A percentile compares a stretch with the other conserved stretches of the same genome.
These are phyloP conservation scores for Pseudoips prasinana DNA, from an alignment of 2,888 invertebrate species.

Conservation along the genomic window DNA sequence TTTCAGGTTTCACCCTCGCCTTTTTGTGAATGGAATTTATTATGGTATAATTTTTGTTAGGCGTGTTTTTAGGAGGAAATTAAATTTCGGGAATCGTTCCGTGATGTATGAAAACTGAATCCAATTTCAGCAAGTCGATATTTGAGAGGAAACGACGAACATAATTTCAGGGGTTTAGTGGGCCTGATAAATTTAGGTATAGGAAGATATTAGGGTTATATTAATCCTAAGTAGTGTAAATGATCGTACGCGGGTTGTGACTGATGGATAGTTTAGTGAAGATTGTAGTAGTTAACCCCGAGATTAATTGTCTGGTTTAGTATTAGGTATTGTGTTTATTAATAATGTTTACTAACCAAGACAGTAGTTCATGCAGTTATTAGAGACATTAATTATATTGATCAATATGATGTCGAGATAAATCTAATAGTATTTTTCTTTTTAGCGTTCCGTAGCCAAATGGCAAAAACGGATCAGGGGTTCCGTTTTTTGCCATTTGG, in stretches of 20 bases:
- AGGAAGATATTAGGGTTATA: conserved; percentile 4
- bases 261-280: conserved; percentile 19
- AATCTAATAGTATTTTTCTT: too few relatives aligned
- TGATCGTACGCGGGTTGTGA: conserved; percentile 10
- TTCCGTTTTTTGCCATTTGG: too few relatives aligned
- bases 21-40: conserved; percentile 37
- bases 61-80: conserved; percentile 24
- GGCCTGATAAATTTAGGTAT: conserved; percentile 18
- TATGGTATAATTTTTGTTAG: conserved; percentile 33
- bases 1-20: conserved; percentile 22
- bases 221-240: conserved; percentile 25
- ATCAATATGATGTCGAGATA: too few relatives aligned
- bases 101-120: conserved; percentile 28
- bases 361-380: too few relatives aligned
- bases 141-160: conserved; percentile 17
- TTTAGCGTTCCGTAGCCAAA: too few relatives aligned
- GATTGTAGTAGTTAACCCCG: conserved; percentile 17
- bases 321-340: too few relatives aligned
- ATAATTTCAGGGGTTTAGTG: conserved; percentile 19
- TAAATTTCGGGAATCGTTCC: conserved; percentile 15
- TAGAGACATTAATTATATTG: too few relatives aligned
- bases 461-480: too few relatives aligned
- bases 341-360: too few relatives aligned
- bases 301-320: conserved; percentile 22
- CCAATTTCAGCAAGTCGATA: conserved; percentile 16